A percentile compares a stretch with the other conserved stretches of the same genome.
Evolutionary conservation across 2,113 vertebrate species (phyloP).

Genomic region (Melospiza georgiana): DNA sequence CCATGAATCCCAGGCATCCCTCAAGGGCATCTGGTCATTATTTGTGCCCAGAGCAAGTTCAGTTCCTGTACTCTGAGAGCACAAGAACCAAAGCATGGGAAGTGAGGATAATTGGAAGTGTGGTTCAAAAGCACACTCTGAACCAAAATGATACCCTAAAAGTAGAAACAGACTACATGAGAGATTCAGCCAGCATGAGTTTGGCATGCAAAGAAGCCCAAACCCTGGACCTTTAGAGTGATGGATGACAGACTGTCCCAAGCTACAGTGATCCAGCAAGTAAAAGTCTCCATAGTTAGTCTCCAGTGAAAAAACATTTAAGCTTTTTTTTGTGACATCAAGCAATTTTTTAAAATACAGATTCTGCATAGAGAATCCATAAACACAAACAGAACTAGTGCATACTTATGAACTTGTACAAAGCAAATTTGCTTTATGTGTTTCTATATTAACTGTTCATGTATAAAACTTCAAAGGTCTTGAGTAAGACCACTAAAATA

Average conservation of each 20-base stretch:
- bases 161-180: not conserved
- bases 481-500: not conserved
- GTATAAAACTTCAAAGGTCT: not conserved
- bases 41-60: not conserved
- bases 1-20: not conserved
- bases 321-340: not conserved
- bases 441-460: not conserved
- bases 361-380: not conserved
- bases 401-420: accelerated
- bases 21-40: not conserved
- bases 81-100: not conserved
- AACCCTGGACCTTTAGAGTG: not conserved
- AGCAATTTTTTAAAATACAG: not conserved
- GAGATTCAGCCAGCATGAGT: not conserved
- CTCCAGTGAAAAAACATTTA: not conserved
- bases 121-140: not conserved
- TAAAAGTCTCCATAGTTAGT: not conserved
- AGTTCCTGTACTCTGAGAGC: accelerated
- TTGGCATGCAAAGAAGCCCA: not conserved
- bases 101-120: not conserved
- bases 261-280: not conserved
- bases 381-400: not conserved
- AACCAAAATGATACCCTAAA: not conserved
- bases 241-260: not conserved
- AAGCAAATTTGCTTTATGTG: not conserved